Percentiles rank a stretch among this genome's conserved stretches.
Conservation (phyloP, 2,797 vertebrate genomes). For the Cichlasoma orientale region DNA sequence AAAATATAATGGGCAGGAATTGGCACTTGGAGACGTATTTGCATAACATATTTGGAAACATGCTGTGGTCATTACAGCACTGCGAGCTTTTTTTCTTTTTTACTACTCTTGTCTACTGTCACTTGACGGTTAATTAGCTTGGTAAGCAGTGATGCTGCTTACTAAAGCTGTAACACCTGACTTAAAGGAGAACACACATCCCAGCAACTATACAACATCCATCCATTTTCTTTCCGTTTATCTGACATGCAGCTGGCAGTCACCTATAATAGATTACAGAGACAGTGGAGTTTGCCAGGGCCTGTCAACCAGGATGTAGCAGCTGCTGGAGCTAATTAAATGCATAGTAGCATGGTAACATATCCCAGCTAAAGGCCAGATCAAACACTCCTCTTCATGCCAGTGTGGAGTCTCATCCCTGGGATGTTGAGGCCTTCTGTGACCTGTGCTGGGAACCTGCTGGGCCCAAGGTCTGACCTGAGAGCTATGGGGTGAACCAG, state of each 20-base stretch:
- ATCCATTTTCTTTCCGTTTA: too few species aligned
- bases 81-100: slow-evolving; percentile 54
- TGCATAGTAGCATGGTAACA: slow-evolving; percentile 84
- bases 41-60: slow-evolving; percentile 82
- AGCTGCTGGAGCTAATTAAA: slow-evolving; percentile 91
- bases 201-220: slow-evolving; percentile 14
- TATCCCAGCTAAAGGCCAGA: slow-evolving; percentile 73
- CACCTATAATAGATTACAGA: slow-evolving; percentile 83
- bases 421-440: slow-evolving; percentile 69
- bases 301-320: slow-evolving; percentile 83
- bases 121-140: slow-evolving; percentile 67
- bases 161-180: slow-evolving; percentile 66
- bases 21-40: slow-evolving; percentile 77
- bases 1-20: slow-evolving; percentile 70
- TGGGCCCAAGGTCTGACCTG: slow-evolving; percentile 76
- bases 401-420: slow-evolving; percentile 79
- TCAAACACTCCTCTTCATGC: slow-evolving; percentile 83
- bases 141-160: slow-evolving; percentile 48
- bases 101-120: slow-evolving; percentile 62
- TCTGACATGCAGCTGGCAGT: slow-evolving; percentile 64
- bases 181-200: slow-evolving; percentile 59
- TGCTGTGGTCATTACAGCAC: slow-evolving; percentile 75
- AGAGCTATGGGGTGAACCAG: slow-evolving; percentile 63
- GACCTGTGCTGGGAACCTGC: slow-evolving; percentile 77
- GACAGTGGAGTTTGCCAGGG: slow-evolving; percentile 74